These are phyloP conservation scores for Chrysaora quinquecirrha DNA, from an alignment of 30 jellyfish, hydroid and myxozoan genomes.

Conservation along the genomic window DNA sequence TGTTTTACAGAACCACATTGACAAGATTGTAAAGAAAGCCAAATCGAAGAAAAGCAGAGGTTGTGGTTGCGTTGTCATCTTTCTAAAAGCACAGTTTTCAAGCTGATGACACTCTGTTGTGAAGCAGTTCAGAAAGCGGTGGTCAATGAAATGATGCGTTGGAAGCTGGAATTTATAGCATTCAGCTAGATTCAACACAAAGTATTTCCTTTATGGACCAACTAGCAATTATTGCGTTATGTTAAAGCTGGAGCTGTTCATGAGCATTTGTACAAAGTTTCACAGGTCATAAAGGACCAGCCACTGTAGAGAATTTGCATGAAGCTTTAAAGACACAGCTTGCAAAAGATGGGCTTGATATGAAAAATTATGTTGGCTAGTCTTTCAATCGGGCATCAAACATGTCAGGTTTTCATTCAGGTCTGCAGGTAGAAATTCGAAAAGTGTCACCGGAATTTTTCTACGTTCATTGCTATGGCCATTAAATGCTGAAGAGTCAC, in stretches of 20 bases:
- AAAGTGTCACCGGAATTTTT: slow-evolving; percentile 8
- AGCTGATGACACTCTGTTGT: too few relatives aligned
- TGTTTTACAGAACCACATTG: slow-evolving; percentile 21
- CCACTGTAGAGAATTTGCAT: neutral
- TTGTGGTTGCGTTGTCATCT: too few relatives aligned
- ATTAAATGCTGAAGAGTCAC: neutral
- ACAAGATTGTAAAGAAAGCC: slow-evolving; percentile 17
- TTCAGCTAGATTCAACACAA: slow-evolving; percentile 25
- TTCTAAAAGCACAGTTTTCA: too few relatives aligned
- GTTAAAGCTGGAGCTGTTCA: slow-evolving; percentile 13
- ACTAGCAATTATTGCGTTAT: slow-evolving; percentile 19
- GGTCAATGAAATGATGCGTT: slow-evolving; percentile 17
- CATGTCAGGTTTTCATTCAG: neutral
- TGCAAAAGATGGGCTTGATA: slow-evolving; percentile 8
- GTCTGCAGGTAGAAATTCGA: slow-evolving; percentile 21
- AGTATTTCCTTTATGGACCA: slow-evolving; percentile 30
- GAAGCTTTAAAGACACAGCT: neutral
- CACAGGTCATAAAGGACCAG: neutral
- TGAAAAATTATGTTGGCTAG: neutral
- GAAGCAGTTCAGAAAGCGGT: slow-evolving; percentile 13
- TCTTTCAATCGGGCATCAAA: slow-evolving; percentile 6
- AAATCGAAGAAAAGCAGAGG: slow-evolving; percentile 13
- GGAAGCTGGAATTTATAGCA: slow-evolving; percentile 19
- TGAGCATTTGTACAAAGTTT: slow-evolving; percentile 1
- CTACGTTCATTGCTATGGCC: slow-evolving; percentile 15